Base-by-base conservation (phyloP, 2,888 invertebrate species). In the Agrypnus murinus region DNA sequence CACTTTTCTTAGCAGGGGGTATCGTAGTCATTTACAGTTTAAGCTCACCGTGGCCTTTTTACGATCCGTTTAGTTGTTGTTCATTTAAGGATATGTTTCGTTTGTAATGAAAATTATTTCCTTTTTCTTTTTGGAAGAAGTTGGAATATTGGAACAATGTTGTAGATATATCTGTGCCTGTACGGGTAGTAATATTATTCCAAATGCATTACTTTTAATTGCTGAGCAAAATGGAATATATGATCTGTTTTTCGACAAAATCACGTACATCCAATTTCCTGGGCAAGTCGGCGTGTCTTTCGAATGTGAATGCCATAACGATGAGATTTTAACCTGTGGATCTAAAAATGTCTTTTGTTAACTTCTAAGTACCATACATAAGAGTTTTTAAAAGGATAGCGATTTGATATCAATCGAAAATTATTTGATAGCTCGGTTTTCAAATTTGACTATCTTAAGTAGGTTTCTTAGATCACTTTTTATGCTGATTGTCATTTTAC, bases 201-300 rank as follows among this genome's bases (percentile, higher is more conserved):
- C 6, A 14, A 14, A 10, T 36, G 17, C 55, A 17, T 4, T 31
- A 31, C 17, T 46, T 36, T 62, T 62, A 62, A 62, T 62, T 62
- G 62, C 62, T 48, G 59, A n/a, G 55, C 45, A 62, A 45, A 59
- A 59, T 31, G 40, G 59, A 59, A 59, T 43, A 59, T 59, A 59
- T 59, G 45, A 59, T 59, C 59, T 43, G 59, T 45, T 17, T 59
- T 59, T 62, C 46, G 62, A 62, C 62, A 62, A 62, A 62, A 62
- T 62, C 62, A 62, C 62, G 62, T 62, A 45, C 62, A 34, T 45
- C 62, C 62, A 62, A 62, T 62, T 62, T 62, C 62, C 62, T 62
- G 46, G n/a, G 48, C 62, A 25, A 59, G 59, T 62, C 62, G 36
- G 55, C 62, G 36, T 62, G 62, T 62, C 62, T 48, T 32, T 48